Evolutionary conservation across 2,888 invertebrate species (phyloP), one percentile per base, ranked within the genome.

Genomic region (Lypha dubia): DNA sequence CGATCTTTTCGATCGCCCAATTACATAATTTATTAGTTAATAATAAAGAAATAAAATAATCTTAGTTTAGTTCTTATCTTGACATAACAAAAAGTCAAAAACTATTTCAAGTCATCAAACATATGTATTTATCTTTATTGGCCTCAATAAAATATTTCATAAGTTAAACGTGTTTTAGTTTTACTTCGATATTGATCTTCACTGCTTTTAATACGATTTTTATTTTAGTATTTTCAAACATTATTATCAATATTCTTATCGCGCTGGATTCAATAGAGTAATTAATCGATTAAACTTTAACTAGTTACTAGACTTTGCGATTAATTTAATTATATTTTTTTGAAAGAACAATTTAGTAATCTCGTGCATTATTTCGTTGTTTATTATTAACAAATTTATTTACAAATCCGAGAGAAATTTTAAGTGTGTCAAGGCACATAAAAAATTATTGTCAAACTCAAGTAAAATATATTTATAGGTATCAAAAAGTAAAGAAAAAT

Each of bases 171-270:
- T 62, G 3, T 70, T 17, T 70, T 28, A 28, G 28, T 4, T 28
- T 28, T 28, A 28, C 28, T 44, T n/a, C 41, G 28, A 71, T 63
- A 67, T n/a, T n/a, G n/a, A n/a, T 62, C 13, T 83, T 83, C 24
- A 63, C 11, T 46, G 38, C 7, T 44, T 44, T 44, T 44, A 44
- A 5, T n/a, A 44, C 9, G 8, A 44, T 0, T 44, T 17, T 46
- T 17, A n/a, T 17, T 46, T 17, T 4, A 17, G 1, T 17, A 17
- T 46, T 17, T 46, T 17, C 0, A 46, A 46, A 46, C 15, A 44
- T 44, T 15, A 15, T 44, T n/a, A 44, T 15, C 44, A n/a, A 15
- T 46, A 17, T 17, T 17, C 46, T 46, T 17, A 46, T 46, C 17
- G 5, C 11, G 9, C 0, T 46, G n/a, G 4, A 46, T 46, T 46